A percentile compares a stretch with the other conserved stretches of the same genome.
These are phyloP conservation scores for Xestoiulus laeticollis DNA, from an alignment of 2,888 invertebrate species.

Conservation along the genomic window DNA sequence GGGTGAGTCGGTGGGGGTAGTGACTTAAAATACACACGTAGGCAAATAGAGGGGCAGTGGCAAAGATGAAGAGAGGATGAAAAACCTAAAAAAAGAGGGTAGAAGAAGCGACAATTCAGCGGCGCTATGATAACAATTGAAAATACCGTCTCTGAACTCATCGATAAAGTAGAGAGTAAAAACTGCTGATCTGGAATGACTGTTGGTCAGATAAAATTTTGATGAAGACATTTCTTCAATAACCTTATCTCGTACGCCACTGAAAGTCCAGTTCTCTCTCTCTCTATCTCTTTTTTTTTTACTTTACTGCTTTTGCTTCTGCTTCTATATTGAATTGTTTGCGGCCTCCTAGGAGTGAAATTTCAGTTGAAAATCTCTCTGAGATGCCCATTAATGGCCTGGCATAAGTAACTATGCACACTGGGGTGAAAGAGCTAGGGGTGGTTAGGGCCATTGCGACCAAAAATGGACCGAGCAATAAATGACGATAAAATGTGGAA, in stretches of 20 bases:
- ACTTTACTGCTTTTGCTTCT: background rate
- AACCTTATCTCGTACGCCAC: slow-evolving; percentile 47
- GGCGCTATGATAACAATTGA: slow-evolving; percentile 43
- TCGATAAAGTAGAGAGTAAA: slow-evolving; percentile 46
- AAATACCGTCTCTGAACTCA: slow-evolving; percentile 43
- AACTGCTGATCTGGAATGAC: slow-evolving; percentile 51
- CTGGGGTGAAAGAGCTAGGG: background rate
- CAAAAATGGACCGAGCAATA: background rate
- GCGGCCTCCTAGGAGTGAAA: slow-evolving; percentile 7
- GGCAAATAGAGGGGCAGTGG: slow-evolving; percentile 10
- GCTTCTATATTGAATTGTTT: slow-evolving; percentile 4
- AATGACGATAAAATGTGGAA: background rate
- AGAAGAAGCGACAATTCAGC: slow-evolving; percentile 2
- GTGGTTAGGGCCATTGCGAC: background rate
- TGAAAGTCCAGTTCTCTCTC: slow-evolving; percentile 13
- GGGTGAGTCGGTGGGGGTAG: background rate
- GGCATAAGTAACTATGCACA: background rate
- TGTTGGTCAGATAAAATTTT: slow-evolving; percentile 52
- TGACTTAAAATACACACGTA: slow-evolving; percentile 2
- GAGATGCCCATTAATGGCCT: background rate
- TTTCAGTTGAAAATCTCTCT: background rate
- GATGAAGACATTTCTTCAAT: slow-evolving; percentile 52
- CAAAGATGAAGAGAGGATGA: slow-evolving; percentile 16
- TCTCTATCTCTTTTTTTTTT: too few species aligned
- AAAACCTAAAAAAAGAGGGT: background rate